Evolutionary conservation across 2,888 invertebrate genomes (phyloP), one percentile per base, ranked within the genome.

Genomic region (Thereva unica): DNA sequence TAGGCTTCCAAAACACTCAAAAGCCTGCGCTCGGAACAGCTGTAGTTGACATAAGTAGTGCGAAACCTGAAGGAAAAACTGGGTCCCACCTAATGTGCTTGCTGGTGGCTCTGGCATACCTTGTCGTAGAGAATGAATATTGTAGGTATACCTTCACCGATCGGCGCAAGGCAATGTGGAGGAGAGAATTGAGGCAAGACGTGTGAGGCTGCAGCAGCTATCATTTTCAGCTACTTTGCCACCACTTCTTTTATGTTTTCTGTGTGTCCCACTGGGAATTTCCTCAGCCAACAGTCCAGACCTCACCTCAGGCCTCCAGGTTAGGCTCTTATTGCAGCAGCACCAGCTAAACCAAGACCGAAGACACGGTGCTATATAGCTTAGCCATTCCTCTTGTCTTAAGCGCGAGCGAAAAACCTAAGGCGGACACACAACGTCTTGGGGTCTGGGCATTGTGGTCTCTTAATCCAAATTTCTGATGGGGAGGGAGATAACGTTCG

Each of bases 391-490:
- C 41, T 50, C 64, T 61, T 63, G 66, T 23, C 55, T 63, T 63
- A 55, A 68, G 68, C 56, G 59, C 23, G 23, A 23, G 23, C 23
- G 23, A 23, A 66, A 66, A 65, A 65, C 56, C 61, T 23, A 68
- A 68, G 68, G 59, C 68, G 68, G 68, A 68, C 68, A 61, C 34
- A 12, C 35, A 49, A 50, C 41, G 61, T 49, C 40, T 61, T 41
- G 41, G 61, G 61, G 50, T 61, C 59, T 68, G 68, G 8, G 42
- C 5, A 38, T 42, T 42, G 23, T 23, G 23, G 23, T 52, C 42
- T 64, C 52, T 64, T 64, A 53, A 64, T 53, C 42, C 53, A 41
- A 49, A 41, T 34, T 12, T 53, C 53, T 53, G 64, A 64, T 64
- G 64, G 64, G 7, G 23, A 64, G 64, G 64, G 64, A 53, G 53